A percentile compares a stretch with the other conserved stretches of the same genome.
Conservation (phyloP, 2,888 invertebrate genomes). For the Microplitis manilae region DNA sequence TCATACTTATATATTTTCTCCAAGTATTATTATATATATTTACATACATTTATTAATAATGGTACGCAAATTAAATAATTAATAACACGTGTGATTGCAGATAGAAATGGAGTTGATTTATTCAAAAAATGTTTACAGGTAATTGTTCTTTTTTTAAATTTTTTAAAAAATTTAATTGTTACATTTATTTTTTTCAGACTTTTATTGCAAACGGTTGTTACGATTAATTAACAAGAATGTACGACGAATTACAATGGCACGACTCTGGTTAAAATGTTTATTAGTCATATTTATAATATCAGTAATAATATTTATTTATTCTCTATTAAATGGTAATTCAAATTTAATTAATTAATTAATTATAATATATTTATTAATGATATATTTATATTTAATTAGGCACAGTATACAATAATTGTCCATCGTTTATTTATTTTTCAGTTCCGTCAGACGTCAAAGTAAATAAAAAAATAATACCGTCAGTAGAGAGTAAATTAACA, state of each 20-base stretch:
- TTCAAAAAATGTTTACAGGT: not conserved
- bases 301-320: constrained; percentile 60
- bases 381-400: constrained; percentile 19
- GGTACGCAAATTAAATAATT: not conserved
- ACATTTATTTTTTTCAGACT: constrained; percentile 15
- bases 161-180: not conserved
- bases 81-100: not conserved
- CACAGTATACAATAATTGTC: constrained; percentile 33
- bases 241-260: constrained; percentile 62
- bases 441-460: constrained; percentile 15
- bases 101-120: not conserved
- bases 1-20: too few species aligned
- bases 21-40: too few species aligned
- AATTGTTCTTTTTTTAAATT: not conserved
- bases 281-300: constrained; percentile 58
- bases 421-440: not conserved
- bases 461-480: not conserved
- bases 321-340: constrained; percentile 63
- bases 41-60: too few species aligned
- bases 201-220: constrained; percentile 22
- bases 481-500: not conserved
- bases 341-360: constrained; percentile 18
- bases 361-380: not conserved
- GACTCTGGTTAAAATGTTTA: constrained; percentile 66
- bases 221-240: constrained; percentile 60